phyloP scores from a whole-genome alignment of 2,888 invertebrate genomes.

The Matsumyia berberina region DNA sequence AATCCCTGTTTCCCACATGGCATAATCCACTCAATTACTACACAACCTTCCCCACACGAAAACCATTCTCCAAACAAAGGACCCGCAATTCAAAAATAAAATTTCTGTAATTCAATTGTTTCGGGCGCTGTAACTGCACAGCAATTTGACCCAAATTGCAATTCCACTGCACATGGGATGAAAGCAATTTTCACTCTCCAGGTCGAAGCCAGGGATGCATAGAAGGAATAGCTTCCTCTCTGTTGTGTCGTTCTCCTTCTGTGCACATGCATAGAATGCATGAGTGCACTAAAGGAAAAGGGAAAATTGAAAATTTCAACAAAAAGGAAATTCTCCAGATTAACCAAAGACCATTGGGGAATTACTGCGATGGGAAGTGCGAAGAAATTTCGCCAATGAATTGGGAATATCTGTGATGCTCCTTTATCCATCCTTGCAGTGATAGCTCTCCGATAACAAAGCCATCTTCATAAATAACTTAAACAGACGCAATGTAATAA shows the following conservation, averaged over 20 bases:
- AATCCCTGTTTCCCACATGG: not conserved
- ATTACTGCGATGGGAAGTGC: not conserved
- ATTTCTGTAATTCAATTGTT: constrained; percentile 38
- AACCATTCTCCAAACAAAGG: constrained; percentile 18
- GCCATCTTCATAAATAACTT: constrained; percentile 1
- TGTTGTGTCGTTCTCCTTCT: constrained; percentile 8
- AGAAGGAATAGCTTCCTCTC: not conserved
- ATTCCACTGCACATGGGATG: constrained; percentile 15
- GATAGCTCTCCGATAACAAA: not conserved
- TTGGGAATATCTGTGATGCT: not conserved
- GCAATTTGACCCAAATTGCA: constrained; percentile 4
- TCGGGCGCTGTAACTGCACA: constrained; percentile 12
- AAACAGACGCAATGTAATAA: constrained; percentile 2
- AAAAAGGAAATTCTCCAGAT: constrained; percentile 11
- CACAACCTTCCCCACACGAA: too few relatives aligned
- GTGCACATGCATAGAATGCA: constrained; percentile 22
- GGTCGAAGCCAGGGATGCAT: constrained; percentile 3
- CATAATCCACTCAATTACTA: constrained; percentile 10
- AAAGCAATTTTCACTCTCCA: constrained; percentile 18
- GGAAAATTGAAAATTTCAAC: constrained; percentile 35
- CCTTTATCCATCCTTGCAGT: not conserved
- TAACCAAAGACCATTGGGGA: constrained; percentile 14
- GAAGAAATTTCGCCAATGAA: not conserved
- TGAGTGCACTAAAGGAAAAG: constrained; percentile 27
- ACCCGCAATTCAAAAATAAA: constrained; percentile 10